phyloP scores from a whole-genome alignment of 2,888 invertebrate species.

The Ypsolopha sequella region DNA sequence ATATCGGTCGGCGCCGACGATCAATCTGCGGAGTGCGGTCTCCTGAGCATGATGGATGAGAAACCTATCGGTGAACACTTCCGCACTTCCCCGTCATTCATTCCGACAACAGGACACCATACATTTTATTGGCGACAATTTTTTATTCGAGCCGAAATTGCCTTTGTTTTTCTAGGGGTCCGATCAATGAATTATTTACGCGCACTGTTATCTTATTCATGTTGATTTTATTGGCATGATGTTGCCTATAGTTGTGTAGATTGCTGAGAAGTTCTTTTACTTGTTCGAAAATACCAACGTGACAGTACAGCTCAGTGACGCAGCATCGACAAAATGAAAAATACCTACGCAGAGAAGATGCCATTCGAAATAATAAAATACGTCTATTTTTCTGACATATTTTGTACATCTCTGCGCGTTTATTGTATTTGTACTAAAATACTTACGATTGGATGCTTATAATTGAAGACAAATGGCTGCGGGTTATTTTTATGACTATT shows the following conservation, averaged over 20 bases:
- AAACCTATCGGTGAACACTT: slow-evolving; percentile 26
- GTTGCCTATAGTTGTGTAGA: slow-evolving; percentile 1
- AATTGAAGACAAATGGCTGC: no score
- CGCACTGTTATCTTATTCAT: slow-evolving; percentile 24
- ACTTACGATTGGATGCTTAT: no score
- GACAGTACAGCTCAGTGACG: no score
- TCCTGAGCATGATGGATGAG: slow-evolving; percentile 57
- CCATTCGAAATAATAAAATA: no score
- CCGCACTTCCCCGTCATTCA: slow-evolving; percentile 19
- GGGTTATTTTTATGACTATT: background rate
- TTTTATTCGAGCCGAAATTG: slow-evolving; percentile 20
- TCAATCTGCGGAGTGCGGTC: slow-evolving; percentile 51
- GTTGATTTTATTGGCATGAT: slow-evolving; percentile 26
- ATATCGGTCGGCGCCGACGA: slow-evolving; percentile 14
- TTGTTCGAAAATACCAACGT: slow-evolving; percentile 9
- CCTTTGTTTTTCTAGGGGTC: slow-evolving; percentile 33
- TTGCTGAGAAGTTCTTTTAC: slow-evolving; percentile 15
- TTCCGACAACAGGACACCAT: slow-evolving; percentile 31
- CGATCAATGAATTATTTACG: slow-evolving; percentile 48
- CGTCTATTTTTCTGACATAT: no score
- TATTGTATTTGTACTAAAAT: no score
- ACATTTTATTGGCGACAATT: slow-evolving; percentile 38
- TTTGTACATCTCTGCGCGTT: no score
- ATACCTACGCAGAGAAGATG: no score
- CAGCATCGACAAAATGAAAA: no score